Evolutionary conservation across 2,113 vertebrate species (phyloP).

Genomic region (Equus przewalskii): DNA sequence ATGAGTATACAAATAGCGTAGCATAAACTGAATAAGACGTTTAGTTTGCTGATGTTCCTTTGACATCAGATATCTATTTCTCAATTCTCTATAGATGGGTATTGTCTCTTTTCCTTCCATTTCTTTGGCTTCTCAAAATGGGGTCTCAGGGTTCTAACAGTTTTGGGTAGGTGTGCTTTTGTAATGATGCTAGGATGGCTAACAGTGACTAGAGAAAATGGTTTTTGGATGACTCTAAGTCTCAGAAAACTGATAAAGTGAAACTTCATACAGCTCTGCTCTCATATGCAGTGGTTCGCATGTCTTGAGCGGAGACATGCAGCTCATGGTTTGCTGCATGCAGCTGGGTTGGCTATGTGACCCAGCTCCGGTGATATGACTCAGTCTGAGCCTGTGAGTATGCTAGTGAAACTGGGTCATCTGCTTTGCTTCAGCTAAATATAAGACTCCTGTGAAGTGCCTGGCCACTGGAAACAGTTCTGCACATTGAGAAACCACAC

Average conservation of each 20-base stretch:
- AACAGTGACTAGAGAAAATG: background rate
- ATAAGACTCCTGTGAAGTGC: background rate
- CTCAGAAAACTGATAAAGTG: conserved; percentile 3
- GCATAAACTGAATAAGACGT: background rate
- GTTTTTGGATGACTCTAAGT: background rate
- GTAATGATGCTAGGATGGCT: background rate
- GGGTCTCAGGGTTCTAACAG: background rate
- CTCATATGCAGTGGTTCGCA: background rate
- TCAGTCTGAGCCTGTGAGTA: background rate
- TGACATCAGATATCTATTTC: background rate
- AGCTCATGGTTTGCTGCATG: background rate
- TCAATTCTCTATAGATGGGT: background rate
- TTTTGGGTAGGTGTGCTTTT: background rate
- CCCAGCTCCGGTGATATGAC: background rate
- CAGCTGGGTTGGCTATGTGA: background rate
- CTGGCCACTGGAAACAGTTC: background rate
- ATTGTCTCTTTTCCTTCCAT: background rate
- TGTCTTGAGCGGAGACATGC: background rate
- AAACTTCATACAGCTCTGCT: background rate
- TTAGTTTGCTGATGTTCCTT: background rate
- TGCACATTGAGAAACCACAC: background rate
- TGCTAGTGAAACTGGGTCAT: conserved; percentile 57
- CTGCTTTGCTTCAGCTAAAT: background rate
- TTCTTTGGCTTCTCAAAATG: conserved; percentile 4
- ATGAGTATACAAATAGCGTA: no score